Evolutionary conservation across 92 coral and sea anemone genomes (phyloP), one percentile per base, ranked within the genome.

Genomic region (Heliopora coerulea): DNA sequence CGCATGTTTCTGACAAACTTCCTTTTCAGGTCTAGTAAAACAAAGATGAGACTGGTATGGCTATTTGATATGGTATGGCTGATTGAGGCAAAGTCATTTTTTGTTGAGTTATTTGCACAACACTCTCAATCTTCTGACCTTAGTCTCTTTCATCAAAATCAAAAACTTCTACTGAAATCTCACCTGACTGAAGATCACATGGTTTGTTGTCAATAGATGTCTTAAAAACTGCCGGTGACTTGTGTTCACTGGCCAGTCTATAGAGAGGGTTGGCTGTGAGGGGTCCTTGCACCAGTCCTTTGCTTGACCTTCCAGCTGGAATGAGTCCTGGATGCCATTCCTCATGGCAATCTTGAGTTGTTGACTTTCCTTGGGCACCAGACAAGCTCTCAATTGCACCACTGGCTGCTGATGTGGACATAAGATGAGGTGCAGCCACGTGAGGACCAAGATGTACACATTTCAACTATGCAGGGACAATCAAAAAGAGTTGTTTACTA

Each of bases 1-100:
- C 83, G 86, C 21, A 93, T 80, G 57, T 89, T 89, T 73, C 86
- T 80, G 23, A 89, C 86, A 20, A 82, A 37, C 65, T 83, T 95
- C 64, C 83, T 80, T 60, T 74, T 88, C 62, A 75, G 49, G 32
- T 70, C 50, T 48, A 68, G 6, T 1, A 59, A 28, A 59, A 30
- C 29, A 56, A 3, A 21, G 6, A 50, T 50, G 42, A 4, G 6
- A 37, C 12, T 37, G 12, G 6, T 12, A 37, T 37, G 42, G 12
- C 42, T 4, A 37, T 12, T 37, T 4, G 42, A 5, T 37, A 37
- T 37, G 12, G 42, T n/a, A n/a, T 12, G 5, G 12, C 42, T 37
- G 12, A 12, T 12, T 37, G 12, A 37, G 42, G 12, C 12, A 37
- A 37, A 4, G 12, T 37, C 12, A 4, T 4, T 37, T 37, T 37